These are phyloP conservation scores for Lepas anatifera DNA, from an alignment of 2,888 invertebrate species.

Conservation along the genomic window DNA sequence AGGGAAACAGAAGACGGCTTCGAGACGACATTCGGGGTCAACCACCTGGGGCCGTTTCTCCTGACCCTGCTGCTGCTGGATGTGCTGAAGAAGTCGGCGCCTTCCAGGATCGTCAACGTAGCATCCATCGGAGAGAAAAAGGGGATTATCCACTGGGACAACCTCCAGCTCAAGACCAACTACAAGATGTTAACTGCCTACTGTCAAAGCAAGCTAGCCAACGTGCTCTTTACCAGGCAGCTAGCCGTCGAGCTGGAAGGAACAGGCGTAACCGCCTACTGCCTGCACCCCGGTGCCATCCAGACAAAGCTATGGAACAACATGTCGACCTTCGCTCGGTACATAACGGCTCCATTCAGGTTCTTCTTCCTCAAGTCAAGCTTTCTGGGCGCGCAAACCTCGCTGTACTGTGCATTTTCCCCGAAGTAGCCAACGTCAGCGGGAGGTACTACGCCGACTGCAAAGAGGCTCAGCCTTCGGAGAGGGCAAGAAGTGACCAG, in stretches of 20 bases:
- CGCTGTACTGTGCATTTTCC: background rate
- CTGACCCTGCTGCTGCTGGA: conserved; percentile 60
- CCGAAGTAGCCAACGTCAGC: background rate
- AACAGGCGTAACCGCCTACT: conserved; percentile 33
- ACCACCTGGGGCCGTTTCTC: conserved; percentile 68
- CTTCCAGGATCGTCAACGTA: conserved; percentile 62
- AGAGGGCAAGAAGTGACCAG: background rate
- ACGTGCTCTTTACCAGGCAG: conserved; percentile 31
- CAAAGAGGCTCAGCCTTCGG: background rate
- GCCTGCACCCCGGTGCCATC: conserved; percentile 36
- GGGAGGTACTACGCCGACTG: background rate
- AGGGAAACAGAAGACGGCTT: conserved; percentile 58
- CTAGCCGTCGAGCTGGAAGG: conserved; percentile 29
- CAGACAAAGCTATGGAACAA: conserved; percentile 32
- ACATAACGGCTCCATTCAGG: background rate
- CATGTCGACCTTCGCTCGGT: conserved; percentile 27
- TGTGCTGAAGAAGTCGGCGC: conserved; percentile 41
- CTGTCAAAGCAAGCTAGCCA: conserved; percentile 32
- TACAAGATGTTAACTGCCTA: conserved; percentile 27
- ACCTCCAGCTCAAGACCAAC: conserved; percentile 15
- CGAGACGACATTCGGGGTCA: conserved; percentile 66
- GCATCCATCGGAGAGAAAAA: conserved; percentile 57
- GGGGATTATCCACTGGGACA: conserved; percentile 23
- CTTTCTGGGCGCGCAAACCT: background rate
- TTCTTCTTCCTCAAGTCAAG: background rate